A percentile compares a stretch with the other conserved stretches of the same genome.
Conservation (phyloP, 2,113 vertebrate species). For the Python bivittatus region DNA sequence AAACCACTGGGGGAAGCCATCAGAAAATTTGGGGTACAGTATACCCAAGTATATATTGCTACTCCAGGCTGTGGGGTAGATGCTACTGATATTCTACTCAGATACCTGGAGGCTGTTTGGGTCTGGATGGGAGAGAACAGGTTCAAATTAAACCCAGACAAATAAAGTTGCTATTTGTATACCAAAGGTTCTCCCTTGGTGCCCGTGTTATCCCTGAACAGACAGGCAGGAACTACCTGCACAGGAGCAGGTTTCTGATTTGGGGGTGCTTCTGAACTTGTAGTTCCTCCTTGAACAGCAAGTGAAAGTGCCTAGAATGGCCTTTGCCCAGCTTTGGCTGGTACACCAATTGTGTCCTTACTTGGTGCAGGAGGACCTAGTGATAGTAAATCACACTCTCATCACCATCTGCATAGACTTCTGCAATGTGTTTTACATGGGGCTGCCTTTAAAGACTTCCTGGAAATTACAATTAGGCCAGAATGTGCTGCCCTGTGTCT, state of each 20-base stretch:
- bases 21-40: not conserved
- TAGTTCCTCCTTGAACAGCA: not conserved
- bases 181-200: not conserved
- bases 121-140: not conserved
- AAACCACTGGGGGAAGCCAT: not conserved
- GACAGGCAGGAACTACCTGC: not conserved
- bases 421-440: not conserved
- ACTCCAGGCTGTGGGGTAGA: not conserved
- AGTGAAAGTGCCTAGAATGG: not conserved
- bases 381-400: not conserved
- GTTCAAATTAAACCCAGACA: not conserved
- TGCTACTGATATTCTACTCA: not conserved
- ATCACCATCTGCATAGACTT: not conserved
- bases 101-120: not conserved
- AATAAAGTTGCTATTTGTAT: not conserved
- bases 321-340: not conserved
- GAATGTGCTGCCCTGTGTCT: not conserved
- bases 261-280: not conserved
- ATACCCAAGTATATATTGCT: not conserved
- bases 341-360: not conserved
- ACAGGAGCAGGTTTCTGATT: not conserved
- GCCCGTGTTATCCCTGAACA: not conserved
- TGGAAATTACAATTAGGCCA: not conserved
- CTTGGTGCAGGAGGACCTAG: not conserved
- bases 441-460: not conserved